Percentiles rank a stretch among this genome's conserved stretches.
Conservation (phyloP, 2,888 invertebrate species). For the Conus canariensis region DNA sequence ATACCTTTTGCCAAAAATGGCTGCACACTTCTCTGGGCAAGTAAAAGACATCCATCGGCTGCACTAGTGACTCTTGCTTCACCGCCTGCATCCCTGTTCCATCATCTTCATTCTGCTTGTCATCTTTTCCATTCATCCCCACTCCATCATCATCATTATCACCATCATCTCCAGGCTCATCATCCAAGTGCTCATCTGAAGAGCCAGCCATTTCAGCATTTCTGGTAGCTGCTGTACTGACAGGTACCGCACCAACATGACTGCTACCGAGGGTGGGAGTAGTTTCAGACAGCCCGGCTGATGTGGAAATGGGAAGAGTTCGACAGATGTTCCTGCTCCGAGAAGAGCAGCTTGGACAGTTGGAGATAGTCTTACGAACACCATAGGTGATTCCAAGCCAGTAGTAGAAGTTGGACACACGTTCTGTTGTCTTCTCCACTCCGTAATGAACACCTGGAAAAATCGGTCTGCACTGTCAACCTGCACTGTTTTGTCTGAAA, state of each 20-base stretch:
- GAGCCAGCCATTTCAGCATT: background rate
- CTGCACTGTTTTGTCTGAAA: background rate
- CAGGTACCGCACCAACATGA: background rate
- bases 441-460: conserved; percentile 57
- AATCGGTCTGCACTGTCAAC: background rate
- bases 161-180: background rate
- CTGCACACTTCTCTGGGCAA: conserved; percentile 41
- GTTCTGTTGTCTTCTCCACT: conserved; percentile 54
- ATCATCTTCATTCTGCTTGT: background rate
- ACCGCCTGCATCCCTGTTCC: background rate
- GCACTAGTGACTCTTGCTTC: conserved; percentile 11
- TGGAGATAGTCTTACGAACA: conserved; percentile 54
- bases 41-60: background rate
- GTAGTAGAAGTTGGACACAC: conserved; percentile 56
- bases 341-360: conserved; percentile 48
- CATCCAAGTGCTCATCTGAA: background rate
- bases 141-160: background rate
- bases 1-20: conserved; percentile 57
- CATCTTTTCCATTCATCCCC: background rate
- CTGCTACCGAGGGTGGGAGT: background rate
- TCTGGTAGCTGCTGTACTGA: background rate
- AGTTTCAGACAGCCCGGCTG: background rate
- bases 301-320: background rate
- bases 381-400: conserved; percentile 60
- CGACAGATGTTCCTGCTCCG: background rate